These are phyloP conservation scores for Salminus brasiliensis DNA, from an alignment of 2,113 vertebrate species.

Conservation along the genomic window DNA sequence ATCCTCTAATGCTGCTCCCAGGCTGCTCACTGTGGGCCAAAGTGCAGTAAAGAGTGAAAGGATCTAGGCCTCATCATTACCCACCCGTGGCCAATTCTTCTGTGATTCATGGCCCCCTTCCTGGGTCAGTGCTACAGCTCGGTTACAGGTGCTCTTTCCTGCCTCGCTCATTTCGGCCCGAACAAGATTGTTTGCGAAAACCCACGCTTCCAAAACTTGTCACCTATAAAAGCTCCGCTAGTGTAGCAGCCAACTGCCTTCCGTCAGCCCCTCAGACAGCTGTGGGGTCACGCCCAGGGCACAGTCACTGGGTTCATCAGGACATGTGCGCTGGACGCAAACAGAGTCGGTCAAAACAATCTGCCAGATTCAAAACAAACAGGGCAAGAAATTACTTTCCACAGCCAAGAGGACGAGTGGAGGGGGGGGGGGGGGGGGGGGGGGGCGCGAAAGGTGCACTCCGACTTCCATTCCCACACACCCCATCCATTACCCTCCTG, in stretches of 20 bases:
- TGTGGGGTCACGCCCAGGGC: constrained; percentile 30
- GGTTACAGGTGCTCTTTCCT: constrained; percentile 1
- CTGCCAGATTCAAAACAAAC: constrained; percentile 51
- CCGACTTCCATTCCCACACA: constrained; percentile 21
- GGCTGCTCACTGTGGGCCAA: constrained; percentile 11
- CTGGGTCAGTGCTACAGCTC: neutral
- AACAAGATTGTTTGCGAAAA: constrained; percentile 23
- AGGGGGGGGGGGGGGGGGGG: too few relatives aligned
- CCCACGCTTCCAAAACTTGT: constrained; percentile 14
- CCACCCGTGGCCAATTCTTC: neutral
- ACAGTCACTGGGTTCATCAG: constrained; percentile 32
- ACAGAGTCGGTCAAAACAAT: constrained; percentile 48
- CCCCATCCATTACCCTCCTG: constrained; percentile 30
- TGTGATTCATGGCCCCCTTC: neutral
- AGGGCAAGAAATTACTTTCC: constrained; percentile 28
- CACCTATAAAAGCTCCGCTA: constrained; percentile 17
- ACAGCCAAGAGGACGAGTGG: neutral
- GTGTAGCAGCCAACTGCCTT: neutral
- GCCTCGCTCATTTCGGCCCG: neutral
- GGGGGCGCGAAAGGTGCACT: constrained; percentile 10
- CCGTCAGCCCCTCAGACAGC: constrained; percentile 5
- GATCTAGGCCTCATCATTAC: constrained; percentile 15
- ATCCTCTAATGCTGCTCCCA: constrained; percentile 28
- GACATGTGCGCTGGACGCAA: constrained; percentile 36
- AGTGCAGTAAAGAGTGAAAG: neutral